Evolutionary conservation across 2,113 vertebrate species (phyloP).

Genomic region (Lasiurus borealis): DNA sequence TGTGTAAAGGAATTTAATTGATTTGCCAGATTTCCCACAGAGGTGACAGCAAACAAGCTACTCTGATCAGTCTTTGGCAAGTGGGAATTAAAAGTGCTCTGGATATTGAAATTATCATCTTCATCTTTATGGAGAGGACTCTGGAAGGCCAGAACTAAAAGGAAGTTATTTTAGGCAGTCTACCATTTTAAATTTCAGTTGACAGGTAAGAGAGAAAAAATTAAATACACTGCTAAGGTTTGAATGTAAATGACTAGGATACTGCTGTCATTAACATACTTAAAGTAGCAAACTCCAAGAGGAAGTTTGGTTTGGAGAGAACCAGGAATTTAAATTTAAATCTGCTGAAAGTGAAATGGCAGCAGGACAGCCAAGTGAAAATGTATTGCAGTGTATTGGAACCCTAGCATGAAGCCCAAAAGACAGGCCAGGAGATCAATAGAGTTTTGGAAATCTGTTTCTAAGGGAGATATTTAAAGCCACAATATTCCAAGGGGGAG

Average conservation of each 20-base stretch:
- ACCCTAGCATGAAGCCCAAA: neutral
- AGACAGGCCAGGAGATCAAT: neutral
- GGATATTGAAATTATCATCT: neutral
- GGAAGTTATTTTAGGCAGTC: neutral
- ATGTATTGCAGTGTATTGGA: neutral
- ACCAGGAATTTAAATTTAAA: constrained; percentile 28
- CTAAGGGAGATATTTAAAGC: neutral
- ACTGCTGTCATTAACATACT: neutral
- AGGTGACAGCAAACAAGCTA: constrained; percentile 9
- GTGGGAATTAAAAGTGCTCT: neutral
- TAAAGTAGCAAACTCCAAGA: neutral
- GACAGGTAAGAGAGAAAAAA: constrained; percentile 29
- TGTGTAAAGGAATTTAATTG: neutral
- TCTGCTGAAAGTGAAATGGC: neutral
- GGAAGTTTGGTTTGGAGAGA: neutral
- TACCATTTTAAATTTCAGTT: constrained; percentile 21
- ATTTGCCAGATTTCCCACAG: neutral
- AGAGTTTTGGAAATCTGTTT: constrained; percentile 38
- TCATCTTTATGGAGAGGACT: neutral
- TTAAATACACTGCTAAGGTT: constrained; percentile 3
- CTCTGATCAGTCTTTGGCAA: neutral
- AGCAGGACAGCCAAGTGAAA: neutral
- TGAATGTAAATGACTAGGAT: constrained; percentile 2
- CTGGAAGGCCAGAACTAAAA: neutral
- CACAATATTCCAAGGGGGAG: neutral